A percentile compares a stretch with the other conserved stretches of the same genome.
Evolutionary conservation across 2,888 invertebrate genomes (phyloP).

Genomic region (Aquatica leii): DNA sequence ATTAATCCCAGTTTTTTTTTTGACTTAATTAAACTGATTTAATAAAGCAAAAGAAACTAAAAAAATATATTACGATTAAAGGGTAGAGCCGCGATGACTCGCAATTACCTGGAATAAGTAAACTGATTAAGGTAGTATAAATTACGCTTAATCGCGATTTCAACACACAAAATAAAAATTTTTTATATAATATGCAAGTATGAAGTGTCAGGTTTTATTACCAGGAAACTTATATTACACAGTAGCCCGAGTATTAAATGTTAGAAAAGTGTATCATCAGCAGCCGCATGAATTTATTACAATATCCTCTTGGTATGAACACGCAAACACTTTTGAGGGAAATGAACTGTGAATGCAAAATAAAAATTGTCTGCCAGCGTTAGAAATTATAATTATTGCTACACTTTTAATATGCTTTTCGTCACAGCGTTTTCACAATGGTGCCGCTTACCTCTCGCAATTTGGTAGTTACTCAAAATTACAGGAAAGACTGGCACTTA

Average conservation of each 20-base stretch:
- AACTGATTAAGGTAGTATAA: slow-evolving; percentile 13
- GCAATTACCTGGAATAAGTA: slow-evolving; percentile 18
- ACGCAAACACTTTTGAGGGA: slow-evolving; percentile 15
- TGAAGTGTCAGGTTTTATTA: slow-evolving; percentile 21
- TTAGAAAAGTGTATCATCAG: slow-evolving; percentile 25
- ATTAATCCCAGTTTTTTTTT: no score
- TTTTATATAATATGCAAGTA: slow-evolving; percentile 12
- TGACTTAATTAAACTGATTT: no score
- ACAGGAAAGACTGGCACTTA: slow-evolving; percentile 8
- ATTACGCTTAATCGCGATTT: slow-evolving; percentile 16
- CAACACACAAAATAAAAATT: not conserved
- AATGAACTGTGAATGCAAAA: slow-evolving; percentile 15
- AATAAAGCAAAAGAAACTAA: no score
- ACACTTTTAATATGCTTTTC: not conserved
- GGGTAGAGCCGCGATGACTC: no score
- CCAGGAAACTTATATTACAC: slow-evolving; percentile 21
- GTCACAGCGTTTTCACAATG: not conserved
- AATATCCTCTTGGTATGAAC: not conserved
- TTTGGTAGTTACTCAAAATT: no score
- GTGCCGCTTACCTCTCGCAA: no score
- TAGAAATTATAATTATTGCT: no score
- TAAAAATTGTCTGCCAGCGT: not conserved
- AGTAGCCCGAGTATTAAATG: slow-evolving; percentile 4
- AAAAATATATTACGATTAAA: no score
- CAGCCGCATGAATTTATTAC: slow-evolving; percentile 18